Conservation (phyloP, 2,888 invertebrate species). For the Cheilosia vernalis region DNA sequence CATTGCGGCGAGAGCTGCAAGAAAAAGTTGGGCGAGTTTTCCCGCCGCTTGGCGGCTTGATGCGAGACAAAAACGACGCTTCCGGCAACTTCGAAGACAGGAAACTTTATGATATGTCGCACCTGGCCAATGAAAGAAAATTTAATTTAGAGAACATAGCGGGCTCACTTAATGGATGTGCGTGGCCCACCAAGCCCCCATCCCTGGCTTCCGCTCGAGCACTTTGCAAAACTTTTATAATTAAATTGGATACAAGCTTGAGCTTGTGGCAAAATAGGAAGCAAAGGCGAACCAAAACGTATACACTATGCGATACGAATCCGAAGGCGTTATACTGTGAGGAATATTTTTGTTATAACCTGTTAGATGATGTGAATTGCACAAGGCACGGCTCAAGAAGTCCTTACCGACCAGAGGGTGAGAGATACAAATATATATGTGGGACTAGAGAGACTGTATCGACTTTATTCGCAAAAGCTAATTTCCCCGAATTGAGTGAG, state of each 20-base stretch:
- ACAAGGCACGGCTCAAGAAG: slow-evolving; percentile 23
- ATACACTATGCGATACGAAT: slow-evolving; percentile 20
- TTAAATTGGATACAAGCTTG: slow-evolving; percentile 69
- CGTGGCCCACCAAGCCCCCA: slow-evolving; percentile 14
- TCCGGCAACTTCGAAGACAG: slow-evolving; percentile 26
- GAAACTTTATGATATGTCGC: slow-evolving; percentile 74
- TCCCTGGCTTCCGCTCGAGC: slow-evolving; percentile 15
- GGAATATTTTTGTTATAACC: slow-evolving; percentile 52
- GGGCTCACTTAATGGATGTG: slow-evolving; percentile 63
- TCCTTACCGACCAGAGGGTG: slow-evolving; percentile 13
- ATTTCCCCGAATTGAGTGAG: slow-evolving; percentile 68
- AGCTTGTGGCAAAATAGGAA: slow-evolving; percentile 54
- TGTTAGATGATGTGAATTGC: slow-evolving; percentile 48
- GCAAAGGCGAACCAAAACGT: slow-evolving; percentile 30
- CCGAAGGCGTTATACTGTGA: slow-evolving; percentile 61
- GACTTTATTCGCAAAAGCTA: slow-evolving; percentile 60
- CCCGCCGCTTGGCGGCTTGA: not conserved
- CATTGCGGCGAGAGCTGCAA: slow-evolving; percentile 19
- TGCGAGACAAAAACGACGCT: slow-evolving; percentile 17
- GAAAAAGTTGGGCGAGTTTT: slow-evolving; percentile 32
- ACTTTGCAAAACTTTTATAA: slow-evolving; percentile 67
- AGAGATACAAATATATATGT: not conserved
- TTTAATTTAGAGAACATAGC: slow-evolving; percentile 71
- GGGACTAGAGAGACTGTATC: slow-evolving; percentile 6
- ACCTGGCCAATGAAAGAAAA: slow-evolving; percentile 74